Evolutionary conservation across 2,888 invertebrate species (phyloP).

Genomic region (Lasioglossum marginatum): DNA sequence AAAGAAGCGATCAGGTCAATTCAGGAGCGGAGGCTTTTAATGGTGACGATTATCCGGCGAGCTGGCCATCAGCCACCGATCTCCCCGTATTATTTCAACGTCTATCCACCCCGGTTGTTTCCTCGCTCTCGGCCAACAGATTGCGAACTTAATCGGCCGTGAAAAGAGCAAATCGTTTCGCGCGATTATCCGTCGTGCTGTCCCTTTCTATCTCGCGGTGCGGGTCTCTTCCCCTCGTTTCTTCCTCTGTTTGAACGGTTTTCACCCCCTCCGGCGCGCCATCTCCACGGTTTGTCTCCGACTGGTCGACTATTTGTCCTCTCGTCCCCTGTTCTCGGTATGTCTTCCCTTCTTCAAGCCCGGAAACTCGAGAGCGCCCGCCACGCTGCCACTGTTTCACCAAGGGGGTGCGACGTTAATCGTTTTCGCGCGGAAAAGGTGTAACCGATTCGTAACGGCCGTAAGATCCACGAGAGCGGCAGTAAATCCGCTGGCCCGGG

Average conservation of each 20-base stretch:
- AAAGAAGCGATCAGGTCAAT: constrained; percentile 1
- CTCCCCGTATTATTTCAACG: constrained; percentile 56
- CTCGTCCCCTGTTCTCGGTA: background rate
- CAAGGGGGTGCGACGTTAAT: constrained; percentile 68
- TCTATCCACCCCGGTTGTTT: constrained; percentile 49
- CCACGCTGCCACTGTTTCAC: constrained; percentile 34
- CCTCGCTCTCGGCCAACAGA: constrained; percentile 71
- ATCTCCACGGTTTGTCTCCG: constrained; percentile 7
- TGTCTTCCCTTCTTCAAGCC: background rate
- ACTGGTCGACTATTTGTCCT: constrained; percentile 9
- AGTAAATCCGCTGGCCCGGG: constrained; percentile 53
- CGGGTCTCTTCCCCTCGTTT: background rate
- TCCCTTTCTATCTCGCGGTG: constrained; percentile 55
- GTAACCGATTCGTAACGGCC: constrained; percentile 76
- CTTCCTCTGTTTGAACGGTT: constrained; percentile 15
- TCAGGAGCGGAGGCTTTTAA: background rate
- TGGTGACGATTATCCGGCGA: background rate
- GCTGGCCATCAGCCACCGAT: constrained; percentile 18
- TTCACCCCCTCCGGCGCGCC: constrained; percentile 9
- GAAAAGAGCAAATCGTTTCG: constrained; percentile 83
- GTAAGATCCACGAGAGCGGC: constrained; percentile 69
- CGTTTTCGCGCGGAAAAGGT: constrained; percentile 63
- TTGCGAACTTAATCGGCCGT: constrained; percentile 82
- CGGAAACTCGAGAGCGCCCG: constrained; percentile 29
- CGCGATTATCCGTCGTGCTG: constrained; percentile 80